Conservation (phyloP, 2,113 vertebrate genomes). For the Acanthochromis polyacanthus region DNA sequence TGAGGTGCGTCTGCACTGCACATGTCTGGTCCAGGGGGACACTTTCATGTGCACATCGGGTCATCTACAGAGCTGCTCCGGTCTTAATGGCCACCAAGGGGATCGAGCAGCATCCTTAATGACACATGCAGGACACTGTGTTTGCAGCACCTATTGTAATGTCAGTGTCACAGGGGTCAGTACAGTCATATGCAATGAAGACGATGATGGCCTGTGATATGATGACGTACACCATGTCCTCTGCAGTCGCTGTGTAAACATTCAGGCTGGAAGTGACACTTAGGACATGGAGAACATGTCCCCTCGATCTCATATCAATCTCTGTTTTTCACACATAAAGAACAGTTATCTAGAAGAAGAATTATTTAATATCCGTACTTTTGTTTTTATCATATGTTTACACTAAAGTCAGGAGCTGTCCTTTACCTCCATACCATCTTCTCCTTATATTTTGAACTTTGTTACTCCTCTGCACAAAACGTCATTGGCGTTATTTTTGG, state of each 20-base stretch:
- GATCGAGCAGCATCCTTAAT: neutral
- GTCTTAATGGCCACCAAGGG: conserved; percentile 28
- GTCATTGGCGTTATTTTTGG: no score
- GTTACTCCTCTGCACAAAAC: no score
- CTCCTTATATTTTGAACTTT: no score
- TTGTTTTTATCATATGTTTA: no score
- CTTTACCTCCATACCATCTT: no score
- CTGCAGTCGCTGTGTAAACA: neutral
- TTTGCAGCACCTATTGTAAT: conserved; percentile 50
- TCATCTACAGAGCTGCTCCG: conserved; percentile 41
- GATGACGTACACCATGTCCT: conserved; percentile 24
- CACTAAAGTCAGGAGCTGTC: no score
- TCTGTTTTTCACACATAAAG: no score
- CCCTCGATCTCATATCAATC: no score
- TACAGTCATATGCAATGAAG: neutral
- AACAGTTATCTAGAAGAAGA: no score
- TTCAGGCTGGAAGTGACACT: neutral
- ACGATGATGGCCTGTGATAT: neutral
- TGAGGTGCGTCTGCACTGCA: conserved; percentile 44
- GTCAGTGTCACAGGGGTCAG: conserved; percentile 20
- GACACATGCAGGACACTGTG: conserved; percentile 19
- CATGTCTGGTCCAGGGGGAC: conserved; percentile 51
- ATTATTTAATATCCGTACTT: no score
- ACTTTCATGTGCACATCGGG: conserved; percentile 46
- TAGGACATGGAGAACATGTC: neutral